phyloP scores from a whole-genome alignment of 2,797 vertebrate species.

The Tangara arthus region DNA sequence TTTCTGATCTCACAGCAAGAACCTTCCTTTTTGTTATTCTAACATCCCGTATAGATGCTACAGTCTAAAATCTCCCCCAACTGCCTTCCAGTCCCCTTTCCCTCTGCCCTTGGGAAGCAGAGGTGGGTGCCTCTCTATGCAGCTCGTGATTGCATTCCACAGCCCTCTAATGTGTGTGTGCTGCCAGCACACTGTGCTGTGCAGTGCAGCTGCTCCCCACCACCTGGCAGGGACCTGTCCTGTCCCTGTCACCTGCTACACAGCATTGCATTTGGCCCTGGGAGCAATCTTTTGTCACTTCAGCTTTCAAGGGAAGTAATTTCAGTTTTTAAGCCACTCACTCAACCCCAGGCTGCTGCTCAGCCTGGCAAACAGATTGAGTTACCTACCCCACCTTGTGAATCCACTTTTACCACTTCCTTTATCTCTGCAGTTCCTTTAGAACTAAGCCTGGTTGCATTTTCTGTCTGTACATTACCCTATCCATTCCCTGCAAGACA shows the following conservation, averaged over 20 bases:
- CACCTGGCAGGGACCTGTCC: background rate
- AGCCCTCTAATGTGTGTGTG: background rate
- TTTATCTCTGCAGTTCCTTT: background rate
- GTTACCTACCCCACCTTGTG: background rate
- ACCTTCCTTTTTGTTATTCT: background rate
- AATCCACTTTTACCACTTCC: background rate
- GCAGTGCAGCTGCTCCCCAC: background rate
- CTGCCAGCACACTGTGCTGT: background rate
- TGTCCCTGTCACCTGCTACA: background rate
- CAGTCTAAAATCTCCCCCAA: background rate
- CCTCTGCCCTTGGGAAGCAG: background rate
- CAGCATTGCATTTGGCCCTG: background rate
- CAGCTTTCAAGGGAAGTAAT: background rate
- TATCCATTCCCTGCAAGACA: fast-evolving
- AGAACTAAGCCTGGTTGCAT: background rate
- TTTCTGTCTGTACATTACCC: background rate
- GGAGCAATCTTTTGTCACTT: background rate
- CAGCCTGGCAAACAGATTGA: background rate
- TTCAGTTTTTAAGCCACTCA: background rate
- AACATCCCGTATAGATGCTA: fast-evolving
- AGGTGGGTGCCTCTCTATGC: fast-evolving
- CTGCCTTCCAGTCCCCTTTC: background rate
- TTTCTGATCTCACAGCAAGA: background rate
- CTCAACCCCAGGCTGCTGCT: background rate
- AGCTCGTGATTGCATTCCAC: background rate